A percentile compares a stretch with the other conserved stretches of the same genome.
Evolutionary conservation across 2,888 invertebrate species (phyloP).

Genomic region (Phyllotreta striolata): DNA sequence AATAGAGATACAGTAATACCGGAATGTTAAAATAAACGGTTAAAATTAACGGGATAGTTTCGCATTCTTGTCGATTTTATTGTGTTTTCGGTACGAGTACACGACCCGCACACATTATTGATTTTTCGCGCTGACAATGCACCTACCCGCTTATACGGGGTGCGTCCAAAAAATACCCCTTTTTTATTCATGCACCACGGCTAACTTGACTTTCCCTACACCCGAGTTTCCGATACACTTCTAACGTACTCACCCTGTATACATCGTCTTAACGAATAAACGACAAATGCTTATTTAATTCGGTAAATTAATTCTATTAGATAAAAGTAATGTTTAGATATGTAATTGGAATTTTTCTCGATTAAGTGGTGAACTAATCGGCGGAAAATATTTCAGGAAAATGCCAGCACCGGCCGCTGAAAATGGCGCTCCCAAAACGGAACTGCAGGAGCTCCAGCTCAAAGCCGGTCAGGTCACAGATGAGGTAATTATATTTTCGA

Average conservation of each 20-base stretch:
- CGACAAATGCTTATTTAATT: too few relatives aligned
- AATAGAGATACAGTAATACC: conserved; percentile 2
- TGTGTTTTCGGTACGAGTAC: conserved; percentile 36
- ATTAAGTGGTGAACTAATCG: conserved; percentile 22
- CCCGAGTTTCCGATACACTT: too few relatives aligned
- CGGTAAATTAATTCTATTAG: too few relatives aligned
- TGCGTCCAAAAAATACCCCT: too few relatives aligned
- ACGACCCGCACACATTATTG: conserved; percentile 45
- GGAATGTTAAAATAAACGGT: neutral
- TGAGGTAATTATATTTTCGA: conserved; percentile 69
- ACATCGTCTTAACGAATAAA: too few relatives aligned
- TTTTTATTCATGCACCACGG: too few relatives aligned
- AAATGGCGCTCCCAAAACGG: conserved; percentile 80
- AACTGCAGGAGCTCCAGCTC: conserved; percentile 88
- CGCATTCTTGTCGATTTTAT: neutral
- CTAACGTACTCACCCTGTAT: too few relatives aligned
- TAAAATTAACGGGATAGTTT: neutral
- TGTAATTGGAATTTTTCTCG: neutral
- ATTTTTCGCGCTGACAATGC: conserved; percentile 47
- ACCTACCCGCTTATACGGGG: conserved; percentile 23
- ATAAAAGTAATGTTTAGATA: neutral
- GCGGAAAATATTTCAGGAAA: conserved; percentile 42
- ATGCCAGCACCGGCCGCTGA: conserved; percentile 73
- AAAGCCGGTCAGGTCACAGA: conserved; percentile 86
- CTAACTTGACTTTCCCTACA: too few relatives aligned